Evolutionary conservation across 1,140 invertebrate genomes (phyloP), one percentile per base, ranked within the genome.

Genomic region (Danaus plexippus): DNA sequence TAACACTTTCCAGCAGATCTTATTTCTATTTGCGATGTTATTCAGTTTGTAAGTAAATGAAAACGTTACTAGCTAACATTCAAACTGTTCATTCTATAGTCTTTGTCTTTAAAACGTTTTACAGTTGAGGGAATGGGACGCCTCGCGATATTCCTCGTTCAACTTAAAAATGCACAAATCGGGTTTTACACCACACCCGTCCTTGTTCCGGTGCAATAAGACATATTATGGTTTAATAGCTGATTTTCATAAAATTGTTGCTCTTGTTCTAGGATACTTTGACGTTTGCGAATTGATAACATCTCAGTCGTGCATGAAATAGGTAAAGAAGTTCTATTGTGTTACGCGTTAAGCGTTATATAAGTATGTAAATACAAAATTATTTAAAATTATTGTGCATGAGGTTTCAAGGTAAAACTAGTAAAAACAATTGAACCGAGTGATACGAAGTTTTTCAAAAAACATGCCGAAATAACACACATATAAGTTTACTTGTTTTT

Each of bases 201-300:
- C 7, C n/a, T 52, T 44, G 50, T 54, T 46, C 11, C 49, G 5
- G 41, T 6, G 9, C 5, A 10, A 46, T 45, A 62, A 50, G 11
- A 51, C 43, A 9, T 13, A 45, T 45, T 57, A 49, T 57, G 10
- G 32, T 47, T 45, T 41, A 32, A 55, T 44, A 43, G 11, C 6
- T 43, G 13, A 6, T 7, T 7, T 41, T 5, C 18, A 43, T 11
- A 11, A 44, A 42, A 50, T 61, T 59, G 47, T 47, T 49, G 47
- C 43, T 32, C 22, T 51, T 43, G 43, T 58, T 50, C 59, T 12
- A 44, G 52, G 52, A 52, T 54, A 55, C 49, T 60, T 66, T 63
- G 60, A 63, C 61, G 53, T 66, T 66, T 63, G 55, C 51, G 64
- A 66, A 66, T 66, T 60, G 64, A 66, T 66, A 63, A 63, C 64